Evolutionary conservation across 23 tunicate genomes (phyloP).

Genomic region (Styela plicata): DNA sequence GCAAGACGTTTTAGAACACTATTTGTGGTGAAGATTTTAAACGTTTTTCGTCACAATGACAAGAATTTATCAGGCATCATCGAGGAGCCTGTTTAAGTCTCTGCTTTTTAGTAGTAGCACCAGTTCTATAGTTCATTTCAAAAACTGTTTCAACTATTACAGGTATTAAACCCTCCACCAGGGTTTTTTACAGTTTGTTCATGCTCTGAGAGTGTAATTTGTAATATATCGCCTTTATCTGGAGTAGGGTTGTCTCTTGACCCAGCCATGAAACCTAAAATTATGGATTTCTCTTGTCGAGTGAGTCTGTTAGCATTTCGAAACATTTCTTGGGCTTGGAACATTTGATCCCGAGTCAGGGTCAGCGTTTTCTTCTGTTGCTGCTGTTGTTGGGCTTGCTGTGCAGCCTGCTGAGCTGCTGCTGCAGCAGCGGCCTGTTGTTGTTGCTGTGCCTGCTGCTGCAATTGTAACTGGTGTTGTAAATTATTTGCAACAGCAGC

Average conservation of each 20-base stretch:
- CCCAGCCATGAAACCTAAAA: conserved; percentile 91
- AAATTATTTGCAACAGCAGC: neutral
- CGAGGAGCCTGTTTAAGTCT: conserved; percentile 55
- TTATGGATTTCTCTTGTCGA: conserved; percentile 82
- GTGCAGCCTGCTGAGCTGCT: conserved; percentile 29
- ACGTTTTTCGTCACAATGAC: no score
- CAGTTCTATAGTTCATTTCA: conserved; percentile 81
- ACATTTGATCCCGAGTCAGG: conserved; percentile 59
- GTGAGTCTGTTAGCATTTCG: conserved; percentile 53
- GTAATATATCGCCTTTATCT: conserved; percentile 69
- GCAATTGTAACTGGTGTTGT: conserved; percentile 2
- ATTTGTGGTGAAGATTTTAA: no score
- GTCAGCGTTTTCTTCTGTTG: conserved; percentile 13
- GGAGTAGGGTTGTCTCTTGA: conserved; percentile 85
- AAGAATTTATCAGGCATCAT: no score
- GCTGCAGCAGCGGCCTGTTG: conserved; percentile 12
- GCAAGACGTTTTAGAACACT: no score
- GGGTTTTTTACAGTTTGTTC: conserved; percentile 63
- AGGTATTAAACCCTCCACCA: conserved; percentile 46
- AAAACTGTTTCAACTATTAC: conserved; percentile 62
- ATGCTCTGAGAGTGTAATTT: conserved; percentile 53
- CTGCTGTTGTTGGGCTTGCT: conserved; percentile 24
- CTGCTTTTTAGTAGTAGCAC: conserved; percentile 39
- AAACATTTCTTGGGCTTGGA: conserved; percentile 88
- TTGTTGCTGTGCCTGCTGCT: conserved; percentile 30